Conservation (phyloP, 2,113 vertebrate genomes). For the Condylura cristata region DNA sequence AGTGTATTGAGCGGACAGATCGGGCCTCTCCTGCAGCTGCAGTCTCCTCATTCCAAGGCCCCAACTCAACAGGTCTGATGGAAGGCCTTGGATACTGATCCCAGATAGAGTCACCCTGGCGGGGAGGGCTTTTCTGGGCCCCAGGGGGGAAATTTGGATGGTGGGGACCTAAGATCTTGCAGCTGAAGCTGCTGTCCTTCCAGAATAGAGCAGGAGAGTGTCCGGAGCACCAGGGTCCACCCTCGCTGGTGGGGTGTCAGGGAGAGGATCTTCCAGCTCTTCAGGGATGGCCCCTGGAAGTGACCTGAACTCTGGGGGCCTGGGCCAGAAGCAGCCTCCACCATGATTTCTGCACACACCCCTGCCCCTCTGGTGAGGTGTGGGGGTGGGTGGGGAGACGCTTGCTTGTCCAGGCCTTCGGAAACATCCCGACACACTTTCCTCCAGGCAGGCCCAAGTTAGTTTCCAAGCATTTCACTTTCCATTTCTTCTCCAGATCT, state of each 20-base stretch:
- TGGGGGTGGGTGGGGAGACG: conserved; percentile 62
- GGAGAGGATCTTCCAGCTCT: not conserved
- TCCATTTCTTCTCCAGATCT: conserved; percentile 74
- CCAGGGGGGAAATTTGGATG: conserved; percentile 43
- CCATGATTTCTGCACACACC: conserved; percentile 13
- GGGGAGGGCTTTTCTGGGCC: not conserved
- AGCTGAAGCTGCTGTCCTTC: conserved; percentile 46
- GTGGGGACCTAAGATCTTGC: conserved; percentile 38
- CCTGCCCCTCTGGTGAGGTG: conserved; percentile 24
- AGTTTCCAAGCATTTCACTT: conserved; percentile 76
- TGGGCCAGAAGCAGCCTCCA: not conserved
- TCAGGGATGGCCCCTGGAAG: conserved; percentile 12
- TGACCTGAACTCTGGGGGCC: not conserved
- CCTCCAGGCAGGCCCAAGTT: conserved; percentile 57
- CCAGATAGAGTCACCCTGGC: conserved; percentile 38
- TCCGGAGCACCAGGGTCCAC: not conserved
- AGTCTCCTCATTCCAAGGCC: conserved; percentile 57
- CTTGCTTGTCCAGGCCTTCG: conserved; percentile 67
- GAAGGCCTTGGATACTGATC: conserved; percentile 56
- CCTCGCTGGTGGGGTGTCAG: not conserved
- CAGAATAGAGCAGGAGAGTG: not conserved
- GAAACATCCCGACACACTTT: conserved; percentile 69
- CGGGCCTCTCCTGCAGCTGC: conserved; percentile 55
- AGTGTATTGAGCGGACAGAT: not conserved
- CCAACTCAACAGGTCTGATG: conserved; percentile 64